Evolutionary conservation across 1,140 invertebrate species (phyloP).

Genomic region (Pogonognathellus flavescens): DNA sequence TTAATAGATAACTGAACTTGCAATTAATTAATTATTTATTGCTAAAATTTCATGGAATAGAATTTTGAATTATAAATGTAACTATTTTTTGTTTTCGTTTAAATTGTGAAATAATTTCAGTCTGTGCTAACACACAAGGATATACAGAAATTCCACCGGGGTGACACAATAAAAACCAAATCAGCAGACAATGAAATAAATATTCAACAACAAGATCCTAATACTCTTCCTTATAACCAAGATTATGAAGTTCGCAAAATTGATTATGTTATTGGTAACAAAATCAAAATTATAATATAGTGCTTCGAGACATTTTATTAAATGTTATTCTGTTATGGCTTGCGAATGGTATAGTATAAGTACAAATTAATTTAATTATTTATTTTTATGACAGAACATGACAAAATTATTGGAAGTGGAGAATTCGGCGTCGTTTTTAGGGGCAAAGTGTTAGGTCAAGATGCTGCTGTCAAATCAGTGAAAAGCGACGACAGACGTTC

Average conservation of each 20-base stretch:
- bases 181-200: neutral
- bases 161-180: neutral
- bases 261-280: neutral
- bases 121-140: neutral
- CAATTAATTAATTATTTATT: too few relatives aligned
- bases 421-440: neutral
- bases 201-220: neutral
- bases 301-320: too few relatives aligned
- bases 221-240: neutral
- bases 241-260: neutral
- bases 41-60: too few relatives aligned
- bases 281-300: too few relatives aligned
- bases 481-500: neutral
- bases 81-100: too few relatives aligned
- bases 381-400: neutral
- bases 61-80: too few relatives aligned
- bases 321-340: too few relatives aligned
- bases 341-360: too few relatives aligned
- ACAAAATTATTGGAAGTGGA: neutral
- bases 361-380: too few relatives aligned
- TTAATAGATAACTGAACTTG: too few relatives aligned
- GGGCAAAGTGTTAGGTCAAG: neutral
- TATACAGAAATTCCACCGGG: neutral
- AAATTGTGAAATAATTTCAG: neutral
- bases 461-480: neutral